Conservation (phyloP, 2,113 vertebrate species). For the Papio anubis region DNA sequence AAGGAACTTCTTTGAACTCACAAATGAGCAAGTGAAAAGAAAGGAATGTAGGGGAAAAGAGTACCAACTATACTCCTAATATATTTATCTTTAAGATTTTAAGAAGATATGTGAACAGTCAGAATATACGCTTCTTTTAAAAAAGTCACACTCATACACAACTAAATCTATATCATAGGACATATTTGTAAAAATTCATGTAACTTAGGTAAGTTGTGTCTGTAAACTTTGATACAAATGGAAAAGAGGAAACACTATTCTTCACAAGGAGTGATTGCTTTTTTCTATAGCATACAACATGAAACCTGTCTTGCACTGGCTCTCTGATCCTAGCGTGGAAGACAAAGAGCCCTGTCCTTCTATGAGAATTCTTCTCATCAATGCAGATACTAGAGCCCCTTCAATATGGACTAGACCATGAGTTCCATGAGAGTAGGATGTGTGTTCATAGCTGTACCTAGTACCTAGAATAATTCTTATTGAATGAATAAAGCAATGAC, state of each 20-base stretch:
- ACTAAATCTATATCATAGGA: not conserved
- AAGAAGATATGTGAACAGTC: not conserved
- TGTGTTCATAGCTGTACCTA: not conserved
- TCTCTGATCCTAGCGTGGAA: not conserved
- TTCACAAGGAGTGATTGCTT: not conserved
- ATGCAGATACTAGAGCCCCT: not conserved
- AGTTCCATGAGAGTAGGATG: not conserved
- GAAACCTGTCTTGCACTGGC: not conserved
- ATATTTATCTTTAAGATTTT: not conserved
- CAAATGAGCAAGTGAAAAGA: not conserved
- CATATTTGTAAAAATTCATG: not conserved
- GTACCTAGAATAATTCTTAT: not conserved
- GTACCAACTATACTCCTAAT: no score
- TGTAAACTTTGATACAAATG: slow-evolving; percentile 15
- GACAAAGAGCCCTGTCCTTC: not conserved
- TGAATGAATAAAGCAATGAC: not conserved
- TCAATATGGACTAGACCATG: not conserved
- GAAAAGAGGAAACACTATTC: not conserved
- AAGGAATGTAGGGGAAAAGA: not conserved
- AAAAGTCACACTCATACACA: not conserved
- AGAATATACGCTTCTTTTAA: not conserved
- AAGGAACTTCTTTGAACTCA: not conserved
- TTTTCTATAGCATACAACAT: not conserved
- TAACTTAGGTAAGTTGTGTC: not conserved
- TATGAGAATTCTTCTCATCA: not conserved